Percentiles rank a stretch among this genome's conserved stretches.
Evolutionary conservation across 2,113 vertebrate species (phyloP).

Genomic region (Antechinus flavipes): DNA sequence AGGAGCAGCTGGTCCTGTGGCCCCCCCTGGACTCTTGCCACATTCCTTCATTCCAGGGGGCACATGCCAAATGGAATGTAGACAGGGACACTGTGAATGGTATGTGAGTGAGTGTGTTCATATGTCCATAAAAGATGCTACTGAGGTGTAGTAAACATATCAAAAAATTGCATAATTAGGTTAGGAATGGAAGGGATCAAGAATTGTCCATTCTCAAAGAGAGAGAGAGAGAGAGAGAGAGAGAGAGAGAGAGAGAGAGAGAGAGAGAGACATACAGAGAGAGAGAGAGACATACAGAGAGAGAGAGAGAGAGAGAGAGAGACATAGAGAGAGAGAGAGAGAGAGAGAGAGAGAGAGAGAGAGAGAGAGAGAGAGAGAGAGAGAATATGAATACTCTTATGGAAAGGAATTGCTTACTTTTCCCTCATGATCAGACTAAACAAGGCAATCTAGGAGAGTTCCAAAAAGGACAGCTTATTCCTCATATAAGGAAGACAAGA

Average conservation of each 20-base stretch:
- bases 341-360: too few species aligned
- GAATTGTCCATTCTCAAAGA: not conserved
- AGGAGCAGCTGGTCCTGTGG: slow-evolving; percentile 13
- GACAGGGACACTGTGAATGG: not conserved
- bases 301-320: not conserved
- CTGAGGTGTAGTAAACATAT: not conserved
- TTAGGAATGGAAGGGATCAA: not conserved
- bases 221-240: not conserved
- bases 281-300: not conserved
- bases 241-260: not conserved
- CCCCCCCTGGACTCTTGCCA: not conserved
- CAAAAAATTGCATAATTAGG: not conserved
- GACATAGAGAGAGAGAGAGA: too few species aligned
- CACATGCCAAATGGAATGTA: not conserved
- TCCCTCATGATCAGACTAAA: not conserved
- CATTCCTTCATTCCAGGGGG: not conserved
- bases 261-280: not conserved
- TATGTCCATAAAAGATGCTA: not conserved
- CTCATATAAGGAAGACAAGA: not conserved
- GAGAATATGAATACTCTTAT: not conserved
- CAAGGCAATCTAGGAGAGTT: not conserved
- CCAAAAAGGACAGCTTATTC: not conserved
- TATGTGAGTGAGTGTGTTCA: not conserved
- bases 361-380: too few species aligned
- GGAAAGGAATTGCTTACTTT: not conserved